Percentiles rank a stretch among this genome's conserved stretches.
These are phyloP conservation scores for Conger conger DNA, from an alignment of 2,113 vertebrate genomes.

Conservation along the genomic window DNA sequence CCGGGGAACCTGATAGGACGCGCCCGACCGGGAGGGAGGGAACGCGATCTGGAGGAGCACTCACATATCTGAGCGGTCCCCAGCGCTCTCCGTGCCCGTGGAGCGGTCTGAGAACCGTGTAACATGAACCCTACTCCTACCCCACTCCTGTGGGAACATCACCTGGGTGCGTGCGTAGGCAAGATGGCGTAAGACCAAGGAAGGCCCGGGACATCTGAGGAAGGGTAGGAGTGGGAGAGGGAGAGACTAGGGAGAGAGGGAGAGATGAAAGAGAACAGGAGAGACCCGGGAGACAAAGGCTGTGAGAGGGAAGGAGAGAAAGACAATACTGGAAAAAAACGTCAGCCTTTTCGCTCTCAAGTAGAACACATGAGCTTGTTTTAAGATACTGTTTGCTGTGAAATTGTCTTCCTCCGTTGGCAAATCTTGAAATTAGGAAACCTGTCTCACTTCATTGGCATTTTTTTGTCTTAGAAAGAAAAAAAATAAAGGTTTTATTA, in stretches of 20 bases:
- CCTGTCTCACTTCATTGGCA: too few relatives aligned
- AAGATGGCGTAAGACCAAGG: not conserved
- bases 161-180: conserved; percentile 23
- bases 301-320: not conserved
- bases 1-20: conserved; percentile 41
- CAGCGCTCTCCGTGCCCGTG: conserved; percentile 19
- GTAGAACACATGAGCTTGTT: too few relatives aligned
- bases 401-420: too few relatives aligned
- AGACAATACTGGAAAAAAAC: too few relatives aligned
- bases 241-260: not conserved
- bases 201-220: not conserved
- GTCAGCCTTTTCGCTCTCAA: too few relatives aligned
- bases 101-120: conserved; percentile 23
- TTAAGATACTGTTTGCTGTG: too few relatives aligned
- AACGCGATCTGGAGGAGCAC: conserved; percentile 33
- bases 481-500: too few relatives aligned
- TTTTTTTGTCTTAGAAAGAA: too few relatives aligned
- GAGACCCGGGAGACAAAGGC: not conserved
- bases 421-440: too few relatives aligned
- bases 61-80: conserved; percentile 19
- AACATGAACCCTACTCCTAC: conserved; percentile 32
- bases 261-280: not conserved
- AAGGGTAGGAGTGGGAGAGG: not conserved
- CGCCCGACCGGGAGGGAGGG: not conserved
- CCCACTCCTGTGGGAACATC: conserved; percentile 3